Percentiles rank a stretch among this genome's conserved stretches.
These are phyloP conservation scores for Numenius phaeopus DNA, from an alignment of 2,797 vertebrate species.

Conservation along the genomic window DNA sequence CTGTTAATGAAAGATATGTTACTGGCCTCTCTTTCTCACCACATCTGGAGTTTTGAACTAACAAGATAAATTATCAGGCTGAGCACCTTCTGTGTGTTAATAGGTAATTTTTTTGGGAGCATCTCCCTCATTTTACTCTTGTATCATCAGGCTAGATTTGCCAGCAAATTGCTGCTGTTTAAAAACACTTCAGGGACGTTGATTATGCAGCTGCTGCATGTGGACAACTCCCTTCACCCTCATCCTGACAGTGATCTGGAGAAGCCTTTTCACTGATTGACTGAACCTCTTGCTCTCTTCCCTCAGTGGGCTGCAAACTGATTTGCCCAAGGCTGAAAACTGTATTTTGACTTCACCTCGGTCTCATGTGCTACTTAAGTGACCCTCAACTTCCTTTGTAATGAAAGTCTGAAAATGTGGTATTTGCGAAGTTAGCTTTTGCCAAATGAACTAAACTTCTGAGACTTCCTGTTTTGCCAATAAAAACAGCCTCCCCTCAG, in stretches of 20 bases:
- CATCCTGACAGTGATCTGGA: neutral
- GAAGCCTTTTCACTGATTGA: neutral
- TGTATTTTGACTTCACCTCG: neutral
- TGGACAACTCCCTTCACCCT: neutral
- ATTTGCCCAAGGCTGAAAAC: neutral
- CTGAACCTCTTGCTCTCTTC: neutral
- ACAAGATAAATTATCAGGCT: neutral
- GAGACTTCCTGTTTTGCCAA: neutral
- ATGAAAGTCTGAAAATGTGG: neutral
- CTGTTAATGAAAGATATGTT: constrained; percentile 2
- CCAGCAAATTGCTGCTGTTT: neutral
- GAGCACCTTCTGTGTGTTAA: neutral
- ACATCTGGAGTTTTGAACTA: neutral
- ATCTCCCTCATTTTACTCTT: neutral
- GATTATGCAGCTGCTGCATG: neutral
- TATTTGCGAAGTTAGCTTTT: neutral
- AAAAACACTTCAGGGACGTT: neutral
- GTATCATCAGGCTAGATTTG: neutral
- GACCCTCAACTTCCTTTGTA: neutral
- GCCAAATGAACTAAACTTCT: neutral
- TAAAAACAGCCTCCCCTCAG: neutral
- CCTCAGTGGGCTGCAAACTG: neutral
- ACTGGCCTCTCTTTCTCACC: neutral
- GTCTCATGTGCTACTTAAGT: neutral
- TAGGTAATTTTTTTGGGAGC: neutral